phyloP scores from a whole-genome alignment of 2,888 invertebrate genomes.

The Sinelater perroti region DNA sequence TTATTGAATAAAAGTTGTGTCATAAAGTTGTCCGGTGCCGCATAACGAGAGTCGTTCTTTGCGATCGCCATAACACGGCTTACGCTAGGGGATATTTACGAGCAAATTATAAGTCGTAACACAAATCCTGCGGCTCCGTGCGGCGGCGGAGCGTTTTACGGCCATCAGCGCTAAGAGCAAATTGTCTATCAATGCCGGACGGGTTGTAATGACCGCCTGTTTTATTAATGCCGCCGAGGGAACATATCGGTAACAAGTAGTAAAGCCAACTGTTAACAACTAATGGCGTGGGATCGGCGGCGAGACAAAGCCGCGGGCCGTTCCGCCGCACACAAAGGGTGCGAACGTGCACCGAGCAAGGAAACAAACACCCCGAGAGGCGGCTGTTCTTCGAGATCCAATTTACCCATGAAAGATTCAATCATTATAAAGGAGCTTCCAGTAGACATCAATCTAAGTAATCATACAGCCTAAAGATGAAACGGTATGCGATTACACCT shows the following conservation, averaged over 20 bases:
- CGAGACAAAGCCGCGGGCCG: conserved; percentile 2
- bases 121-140: conserved; percentile 36
- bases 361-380: no score
- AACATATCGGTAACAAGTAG: conserved; percentile 19
- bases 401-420: no score
- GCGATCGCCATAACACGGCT: conserved; percentile 19
- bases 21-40: conserved; percentile 29
- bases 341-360: no score
- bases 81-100: conserved; percentile 42
- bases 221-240: conserved; percentile 5
- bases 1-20: conserved; percentile 30
- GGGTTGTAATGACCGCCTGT: conserved; percentile 22
- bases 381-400: no score
- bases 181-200: conserved; percentile 40
- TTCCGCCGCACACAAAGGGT: no score
- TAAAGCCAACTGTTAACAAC: conserved; percentile 20
- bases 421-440: no score
- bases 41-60: conserved; percentile 26
- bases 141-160: conserved; percentile 37
- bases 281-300: conserved; percentile 12
- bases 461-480: no score
- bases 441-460: no score
- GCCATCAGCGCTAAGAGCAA: conserved; percentile 43
- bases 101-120: conserved; percentile 45
- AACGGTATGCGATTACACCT: no score